Base-by-base conservation (phyloP, 2,888 invertebrate genomes). In the Dorcus parallelipipedus region DNA sequence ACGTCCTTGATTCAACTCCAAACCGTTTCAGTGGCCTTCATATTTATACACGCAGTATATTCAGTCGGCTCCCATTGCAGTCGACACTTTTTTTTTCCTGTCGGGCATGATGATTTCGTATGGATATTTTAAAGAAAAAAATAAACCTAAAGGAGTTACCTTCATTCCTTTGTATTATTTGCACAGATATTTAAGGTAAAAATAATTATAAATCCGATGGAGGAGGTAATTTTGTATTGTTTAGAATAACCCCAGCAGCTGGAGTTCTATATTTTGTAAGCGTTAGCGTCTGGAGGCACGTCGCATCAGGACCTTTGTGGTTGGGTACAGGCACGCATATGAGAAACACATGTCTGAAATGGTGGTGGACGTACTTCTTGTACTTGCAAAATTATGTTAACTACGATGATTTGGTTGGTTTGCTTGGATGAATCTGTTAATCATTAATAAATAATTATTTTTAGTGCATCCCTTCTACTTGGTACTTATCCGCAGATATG, bases 41-140 rank as follows among this genome's bases (percentile, higher is more conserved):
- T 33, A 43, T 10, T n/a, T 40, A 7, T 14, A 63, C 40, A 59
- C 65, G 6, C 67, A 64, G 48, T 73, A 72, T 54, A 57, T 72
- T 38, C 67, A 78, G 73, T 64, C 82, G 70, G 83, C 78, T 65
- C 64, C 82, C 0, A 75, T 84, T 6, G 81, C 84, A 1, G 87
- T 87, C 0, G 87, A 88, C 58, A 84, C 86, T 0, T 88, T 87
- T 72, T 85, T 87, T 69, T 78, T 84, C 49, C 73, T 87, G 65
- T 85, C 85, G 62, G 87, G 87, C 1, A 73, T 87, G 52, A 73
- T 88, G 1, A 79, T 82, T 56, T 79, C 84, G 2, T 82, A 80
- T 58, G 63, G 45, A 7, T 60, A 59, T 23, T 41, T 54, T 26
- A 60, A 42, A 42, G 52, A 39, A n/a, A 39, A 54, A 41, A 62